These are phyloP conservation scores for Zaprionus kolodkinae DNA, from an alignment of 1,140 invertebrate species.

Conservation along the genomic window DNA sequence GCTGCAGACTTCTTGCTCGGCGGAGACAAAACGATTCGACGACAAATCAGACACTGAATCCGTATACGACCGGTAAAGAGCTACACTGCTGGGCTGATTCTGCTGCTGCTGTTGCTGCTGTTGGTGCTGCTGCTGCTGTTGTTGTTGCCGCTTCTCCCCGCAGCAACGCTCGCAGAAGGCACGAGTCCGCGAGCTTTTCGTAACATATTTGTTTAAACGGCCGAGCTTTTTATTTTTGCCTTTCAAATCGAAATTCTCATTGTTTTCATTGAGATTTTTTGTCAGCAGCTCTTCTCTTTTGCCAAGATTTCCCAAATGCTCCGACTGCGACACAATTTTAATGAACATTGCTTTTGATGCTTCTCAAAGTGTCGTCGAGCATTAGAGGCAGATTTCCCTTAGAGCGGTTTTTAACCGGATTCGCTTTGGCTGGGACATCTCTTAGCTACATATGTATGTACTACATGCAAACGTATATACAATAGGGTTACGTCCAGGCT, in stretches of 20 bases:
- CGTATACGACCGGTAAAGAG: constrained; percentile 57
- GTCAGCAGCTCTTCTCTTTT: constrained; percentile 14
- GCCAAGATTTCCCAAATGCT: not conserved
- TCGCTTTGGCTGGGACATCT: not conserved
- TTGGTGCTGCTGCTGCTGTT: constrained; percentile 23
- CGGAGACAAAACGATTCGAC: constrained; percentile 83
- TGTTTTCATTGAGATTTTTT: constrained; percentile 20
- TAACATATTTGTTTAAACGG: constrained; percentile 40
- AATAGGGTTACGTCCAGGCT: not conserved
- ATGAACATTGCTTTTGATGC: constrained; percentile 30
- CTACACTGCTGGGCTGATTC: constrained; percentile 59
- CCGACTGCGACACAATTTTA: constrained; percentile 24
- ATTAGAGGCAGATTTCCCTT: constrained; percentile 7
- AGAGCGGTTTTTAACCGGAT: not conserved
- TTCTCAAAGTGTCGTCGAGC: constrained; percentile 17
- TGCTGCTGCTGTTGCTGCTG: constrained; percentile 35
- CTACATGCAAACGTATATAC: not conserved
- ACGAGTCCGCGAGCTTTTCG: constrained; percentile 67
- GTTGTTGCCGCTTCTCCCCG: constrained; percentile 51
- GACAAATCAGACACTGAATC: constrained; percentile 83
- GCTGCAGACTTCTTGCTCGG: constrained; percentile 66
- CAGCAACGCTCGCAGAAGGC: constrained; percentile 77
- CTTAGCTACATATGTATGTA: not conserved
- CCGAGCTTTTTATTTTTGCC: constrained; percentile 39
- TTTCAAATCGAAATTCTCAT: constrained; percentile 40